Base-by-base conservation (phyloP, 2,888 invertebrate species). In the Meandrusa payeni region DNA sequence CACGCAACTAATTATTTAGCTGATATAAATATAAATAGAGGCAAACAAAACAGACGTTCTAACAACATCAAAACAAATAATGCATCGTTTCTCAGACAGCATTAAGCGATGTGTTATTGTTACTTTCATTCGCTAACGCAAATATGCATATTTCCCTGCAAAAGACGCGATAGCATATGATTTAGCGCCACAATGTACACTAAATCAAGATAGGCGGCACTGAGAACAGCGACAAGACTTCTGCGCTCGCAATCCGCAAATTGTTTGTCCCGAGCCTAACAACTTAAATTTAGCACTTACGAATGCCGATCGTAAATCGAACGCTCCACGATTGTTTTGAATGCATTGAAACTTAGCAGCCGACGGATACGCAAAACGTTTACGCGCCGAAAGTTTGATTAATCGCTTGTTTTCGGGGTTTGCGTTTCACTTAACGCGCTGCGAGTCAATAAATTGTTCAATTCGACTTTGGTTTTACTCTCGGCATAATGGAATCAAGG, bases 261-360 rank as follows among this genome's bases (percentile, higher is more conserved):
- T 83, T 83, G 80, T 82, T 81, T 78, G 80, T 80, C 75, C 68
- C 76, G 77, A 70, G 76, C 76, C 76, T 79, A 81, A 80, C 81
- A 75, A 79, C 83, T 78, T 85, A 86, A 78, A 85, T 86, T 82
- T 86, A 86, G 86, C 70, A 65, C 64, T 68, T 75, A 78, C 76
- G 69, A 81, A 82, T 83, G 66, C 83, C 85, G 77, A 81, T 75
- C 80, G 78, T 75, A 76, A 74, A 78, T 81, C 75, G 81, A 79
- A 78, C 69, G 71, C 67, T 52, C 59, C 52, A 62, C 77, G 75
- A 83, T 85, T 85, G 83, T 86, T 82, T 81, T 76, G 74, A 74
- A 75, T 77, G 67, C 70, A 65, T 65, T 70, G 73, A 79, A 80
- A 79, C 69, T 72, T 72, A 75, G 57, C 71, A 70, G 66, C 59